Percentiles rank a stretch among this genome's conserved stretches.
phyloP scores from a whole-genome alignment of 2,888 invertebrate genomes.

The Aphrophora alni region DNA sequence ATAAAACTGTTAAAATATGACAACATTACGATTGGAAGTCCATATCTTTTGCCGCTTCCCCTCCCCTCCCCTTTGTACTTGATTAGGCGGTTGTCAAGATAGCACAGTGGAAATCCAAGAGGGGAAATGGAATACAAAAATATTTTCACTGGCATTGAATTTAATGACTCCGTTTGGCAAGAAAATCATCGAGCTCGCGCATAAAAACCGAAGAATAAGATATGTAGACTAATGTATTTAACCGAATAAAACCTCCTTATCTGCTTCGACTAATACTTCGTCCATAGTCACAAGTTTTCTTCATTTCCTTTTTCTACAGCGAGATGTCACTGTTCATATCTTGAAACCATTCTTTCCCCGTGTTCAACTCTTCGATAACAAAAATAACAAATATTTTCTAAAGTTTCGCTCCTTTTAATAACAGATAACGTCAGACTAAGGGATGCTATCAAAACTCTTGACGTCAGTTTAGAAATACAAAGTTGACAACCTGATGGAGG shows the following conservation, averaged over 20 bases:
- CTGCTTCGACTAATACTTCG: conserved; percentile 39
- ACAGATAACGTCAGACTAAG: conserved; percentile 40
- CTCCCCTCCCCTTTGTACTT: not conserved
- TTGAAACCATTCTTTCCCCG: not conserved
- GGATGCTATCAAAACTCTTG: conserved; percentile 20
- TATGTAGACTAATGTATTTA: conserved; percentile 40
- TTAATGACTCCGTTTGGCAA: conserved; percentile 39
- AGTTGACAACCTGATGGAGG: not conserved
- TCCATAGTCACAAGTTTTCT: conserved; percentile 38
- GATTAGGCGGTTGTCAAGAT: conserved; percentile 40
- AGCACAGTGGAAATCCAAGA: conserved; percentile 35
- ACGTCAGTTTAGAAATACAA: not conserved
- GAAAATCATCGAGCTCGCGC: conserved; percentile 34
- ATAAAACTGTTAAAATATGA: conserved; percentile 1
- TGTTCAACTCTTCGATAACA: conserved; percentile 12
- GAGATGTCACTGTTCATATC: conserved; percentile 39
- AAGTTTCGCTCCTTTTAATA: conserved; percentile 37
- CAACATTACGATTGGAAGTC: conserved; percentile 24
- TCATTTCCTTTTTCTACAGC: conserved; percentile 41
- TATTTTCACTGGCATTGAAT: conserved; percentile 39
- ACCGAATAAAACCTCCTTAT: conserved; percentile 41
- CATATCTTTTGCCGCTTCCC: conserved; percentile 18
- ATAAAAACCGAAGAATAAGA: conserved; percentile 42
- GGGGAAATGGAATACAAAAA: conserved; percentile 43
- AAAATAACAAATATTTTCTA: conserved; percentile 40